A percentile compares a stretch with the other conserved stretches of the same genome.
Evolutionary conservation across 2,113 vertebrate species (phyloP).

Genomic region (Delphinus delphis): DNA sequence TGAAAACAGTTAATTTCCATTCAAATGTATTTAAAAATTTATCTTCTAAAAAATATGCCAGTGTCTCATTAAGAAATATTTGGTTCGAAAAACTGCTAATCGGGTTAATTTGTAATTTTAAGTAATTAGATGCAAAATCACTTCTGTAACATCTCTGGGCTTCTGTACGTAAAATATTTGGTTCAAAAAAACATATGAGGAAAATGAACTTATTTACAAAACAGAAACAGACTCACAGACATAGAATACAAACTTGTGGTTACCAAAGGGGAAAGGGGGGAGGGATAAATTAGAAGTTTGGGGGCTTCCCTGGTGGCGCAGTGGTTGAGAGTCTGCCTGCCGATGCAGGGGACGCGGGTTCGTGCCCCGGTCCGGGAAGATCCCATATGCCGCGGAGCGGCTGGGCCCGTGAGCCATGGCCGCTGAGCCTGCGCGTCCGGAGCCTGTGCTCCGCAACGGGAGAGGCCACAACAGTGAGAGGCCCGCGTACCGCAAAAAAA

Average conservation of each 20-base stretch:
- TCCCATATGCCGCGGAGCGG: too few relatives aligned
- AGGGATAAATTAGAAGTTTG: background rate
- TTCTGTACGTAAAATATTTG: background rate
- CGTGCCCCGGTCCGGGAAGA: too few relatives aligned
- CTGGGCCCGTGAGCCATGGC: too few relatives aligned
- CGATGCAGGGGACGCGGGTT: too few relatives aligned
- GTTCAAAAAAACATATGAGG: background rate
- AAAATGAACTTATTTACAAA: background rate
- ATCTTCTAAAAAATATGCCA: slow-evolving; percentile 14
- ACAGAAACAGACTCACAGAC: background rate
- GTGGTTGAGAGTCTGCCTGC: too few relatives aligned
- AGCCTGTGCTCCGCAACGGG: too few relatives aligned
- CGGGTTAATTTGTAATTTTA: background rate
- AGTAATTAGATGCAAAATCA: slow-evolving; percentile 15
- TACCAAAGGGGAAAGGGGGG: background rate
- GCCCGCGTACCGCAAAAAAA: too few relatives aligned
- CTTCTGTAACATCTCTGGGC: background rate
- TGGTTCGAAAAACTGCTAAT: slow-evolving; percentile 34
- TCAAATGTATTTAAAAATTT: background rate
- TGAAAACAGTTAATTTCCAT: background rate
- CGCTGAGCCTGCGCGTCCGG: too few relatives aligned
- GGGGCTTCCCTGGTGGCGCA: too few relatives aligned
- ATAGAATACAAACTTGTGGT: background rate
- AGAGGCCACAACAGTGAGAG: too few relatives aligned
- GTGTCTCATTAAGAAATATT: background rate